Base-by-base conservation (phyloP, 2,113 vertebrate genomes). In the Ovis canadensis region DNA sequence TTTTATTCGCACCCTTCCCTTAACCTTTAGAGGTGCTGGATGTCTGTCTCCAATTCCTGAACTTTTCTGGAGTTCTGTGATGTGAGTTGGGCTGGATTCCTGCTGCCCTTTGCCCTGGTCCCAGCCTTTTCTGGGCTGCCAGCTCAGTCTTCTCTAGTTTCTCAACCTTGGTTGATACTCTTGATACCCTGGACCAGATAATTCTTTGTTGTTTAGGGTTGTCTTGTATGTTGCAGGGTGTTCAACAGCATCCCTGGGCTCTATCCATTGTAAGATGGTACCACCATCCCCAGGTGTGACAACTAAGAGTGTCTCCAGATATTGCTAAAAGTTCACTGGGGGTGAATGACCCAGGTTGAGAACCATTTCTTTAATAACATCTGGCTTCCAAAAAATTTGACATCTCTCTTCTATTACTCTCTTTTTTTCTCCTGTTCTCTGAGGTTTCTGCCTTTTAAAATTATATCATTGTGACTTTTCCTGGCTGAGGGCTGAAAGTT, bases 381-480 rank as follows among this genome's bases (percentile, higher is more conserved):
- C 85, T 92, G 29, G 27, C 81, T 85, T 81, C 60, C 59, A 84
- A 86, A 81, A 94, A 88, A 52, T 54, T 84, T 85, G 40, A 88
- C 10, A 43, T 92, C 43, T 97, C 80, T 88, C 71, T 98, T 83
- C 9, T 50, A 31, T 82, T 64, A 88, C 48, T 93, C 4, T 95
- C 52, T 93, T 59, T 93, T 93, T 96, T 93, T 96, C 62, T 93
- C 80, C 54, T 59, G 3, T 96, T 93, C 77, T 96, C 88, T 12
- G 40, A 17, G 16, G 8, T 91, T 88, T 23, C 16, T 81, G 23
- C 55, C 67, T 93, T 97, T 90, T 71, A 96, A 97, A 97, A 88
- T 96, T 89, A 45, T 94, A 84, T 88, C 60, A n/a, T 23, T 64
- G 2, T 94, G 50, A 92, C 33, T 97, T 96, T 89, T 85, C 55